phyloP scores from a whole-genome alignment of 2,113 vertebrate species.

The Zonotrichia leucophrys region DNA sequence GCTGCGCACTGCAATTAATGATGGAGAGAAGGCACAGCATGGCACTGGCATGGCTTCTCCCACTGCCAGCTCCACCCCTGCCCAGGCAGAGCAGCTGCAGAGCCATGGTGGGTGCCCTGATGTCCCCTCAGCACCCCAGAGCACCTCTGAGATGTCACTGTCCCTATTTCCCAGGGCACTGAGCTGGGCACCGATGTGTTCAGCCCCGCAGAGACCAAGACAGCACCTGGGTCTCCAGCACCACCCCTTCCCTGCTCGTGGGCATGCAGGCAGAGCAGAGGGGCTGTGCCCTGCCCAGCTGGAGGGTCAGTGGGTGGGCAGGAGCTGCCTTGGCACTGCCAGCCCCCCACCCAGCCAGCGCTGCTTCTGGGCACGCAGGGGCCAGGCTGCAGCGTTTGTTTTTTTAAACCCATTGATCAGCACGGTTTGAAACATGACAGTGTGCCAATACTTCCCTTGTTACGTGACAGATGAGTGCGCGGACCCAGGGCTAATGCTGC shows the following conservation, averaged over 20 bases:
- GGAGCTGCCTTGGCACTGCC: not conserved
- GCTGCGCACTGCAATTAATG: rapidly evolving
- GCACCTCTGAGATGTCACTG: not conserved
- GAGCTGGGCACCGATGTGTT: not conserved
- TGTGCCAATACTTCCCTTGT: conserved; percentile 28
- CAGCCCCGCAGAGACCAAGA: not conserved
- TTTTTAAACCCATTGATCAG: conserved; percentile 27
- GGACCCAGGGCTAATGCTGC: not conserved
- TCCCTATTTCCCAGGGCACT: not conserved
- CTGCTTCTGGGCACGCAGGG: not conserved
- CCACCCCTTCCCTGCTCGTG: rapidly evolving
- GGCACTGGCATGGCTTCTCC: not conserved
- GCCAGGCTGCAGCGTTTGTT: not conserved
- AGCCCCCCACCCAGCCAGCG: not conserved
- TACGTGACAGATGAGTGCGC: conserved; percentile 6
- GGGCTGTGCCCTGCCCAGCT: not conserved
- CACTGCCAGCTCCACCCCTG: rapidly evolving
- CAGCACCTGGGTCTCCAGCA: rapidly evolving
- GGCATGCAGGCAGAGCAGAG: not conserved
- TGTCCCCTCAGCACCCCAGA: not conserved
- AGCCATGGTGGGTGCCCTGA: no score
- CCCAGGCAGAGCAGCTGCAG: not conserved
- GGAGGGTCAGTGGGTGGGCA: not conserved
- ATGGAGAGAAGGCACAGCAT: no score
- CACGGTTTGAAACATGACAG: conserved; percentile 45